Evolutionary conservation across 2,888 invertebrate genomes (phyloP).

Genomic region (Ichneumoninae sp.): DNA sequence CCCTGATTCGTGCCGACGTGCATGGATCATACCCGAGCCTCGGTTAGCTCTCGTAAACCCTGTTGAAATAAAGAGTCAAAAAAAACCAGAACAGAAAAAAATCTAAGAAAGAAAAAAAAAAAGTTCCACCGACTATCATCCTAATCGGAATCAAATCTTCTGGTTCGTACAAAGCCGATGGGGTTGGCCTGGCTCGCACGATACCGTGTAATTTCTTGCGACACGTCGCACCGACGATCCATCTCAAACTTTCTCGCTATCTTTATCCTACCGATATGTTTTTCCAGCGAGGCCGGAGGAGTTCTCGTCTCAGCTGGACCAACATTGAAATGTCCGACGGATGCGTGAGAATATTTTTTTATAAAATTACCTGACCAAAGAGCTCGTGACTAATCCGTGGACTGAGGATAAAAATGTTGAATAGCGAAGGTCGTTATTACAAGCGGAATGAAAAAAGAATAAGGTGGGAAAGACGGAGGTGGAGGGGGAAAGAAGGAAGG

Average conservation of each 20-base stretch:
- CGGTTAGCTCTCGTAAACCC: slow-evolving; percentile 75
- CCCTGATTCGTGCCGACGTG: slow-evolving; percentile 82
- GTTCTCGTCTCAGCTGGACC: background rate
- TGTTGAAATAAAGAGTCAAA: slow-evolving; percentile 42
- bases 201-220: slow-evolving; percentile 42
- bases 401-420: background rate
- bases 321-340: background rate
- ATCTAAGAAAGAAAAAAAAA: slow-evolving; percentile 61
- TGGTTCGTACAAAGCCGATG: slow-evolving; percentile 16
- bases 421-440: background rate
- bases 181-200: slow-evolving; percentile 1
- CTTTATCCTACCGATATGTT: background rate
- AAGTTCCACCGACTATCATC: slow-evolving; percentile 61
- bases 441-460: background rate
- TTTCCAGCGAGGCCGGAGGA: background rate
- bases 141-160: slow-evolving; percentile 78
- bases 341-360: slow-evolving; percentile 19
- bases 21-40: slow-evolving; percentile 79
- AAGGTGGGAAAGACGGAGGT: slow-evolving; percentile 32
- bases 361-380: background rate
- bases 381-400: too few relatives aligned
- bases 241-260: background rate
- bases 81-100: slow-evolving; percentile 24
- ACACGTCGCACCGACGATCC: slow-evolving; percentile 31
- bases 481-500: slow-evolving; percentile 47